Evolutionary conservation across 1,140 invertebrate species (phyloP).

Genomic region (Euwallacea fornicatus): DNA sequence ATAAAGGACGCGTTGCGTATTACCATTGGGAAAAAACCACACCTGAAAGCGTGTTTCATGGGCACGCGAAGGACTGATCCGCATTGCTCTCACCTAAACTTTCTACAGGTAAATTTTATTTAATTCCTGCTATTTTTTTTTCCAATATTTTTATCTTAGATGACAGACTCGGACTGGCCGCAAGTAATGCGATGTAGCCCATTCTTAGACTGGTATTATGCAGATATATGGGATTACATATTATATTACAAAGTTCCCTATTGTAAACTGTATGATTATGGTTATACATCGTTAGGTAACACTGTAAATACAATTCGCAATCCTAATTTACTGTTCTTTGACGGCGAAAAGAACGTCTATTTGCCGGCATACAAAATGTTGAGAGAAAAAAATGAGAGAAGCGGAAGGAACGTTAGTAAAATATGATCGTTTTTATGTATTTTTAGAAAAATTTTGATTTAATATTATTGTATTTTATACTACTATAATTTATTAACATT

Average conservation of each 20-base stretch:
- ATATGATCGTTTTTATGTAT: background rate
- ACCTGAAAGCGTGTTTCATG: constrained; percentile 83
- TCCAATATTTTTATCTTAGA: constrained; percentile 55
- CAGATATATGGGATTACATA: constrained; percentile 88
- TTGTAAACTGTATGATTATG: constrained; percentile 84
- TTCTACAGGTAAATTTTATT: constrained; percentile 22
- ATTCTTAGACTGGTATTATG: constrained; percentile 86
- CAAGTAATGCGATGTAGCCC: constrained; percentile 84
- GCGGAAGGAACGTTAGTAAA: constrained; percentile 60
- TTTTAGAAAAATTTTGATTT: too few species aligned
- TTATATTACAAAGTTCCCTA: constrained; percentile 77
- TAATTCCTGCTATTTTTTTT: constrained; percentile 2
- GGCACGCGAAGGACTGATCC: constrained; percentile 87
- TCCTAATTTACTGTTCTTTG: constrained; percentile 59
- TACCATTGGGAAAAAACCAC: constrained; percentile 64
- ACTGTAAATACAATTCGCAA: constrained; percentile 78
- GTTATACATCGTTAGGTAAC: constrained; percentile 87
- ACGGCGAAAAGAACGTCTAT: constrained; percentile 59
- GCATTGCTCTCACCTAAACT: constrained; percentile 64
- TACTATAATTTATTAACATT: too few species aligned
- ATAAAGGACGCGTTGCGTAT: constrained; percentile 71
- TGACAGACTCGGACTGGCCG: constrained; percentile 88
- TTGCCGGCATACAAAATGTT: constrained; percentile 78
- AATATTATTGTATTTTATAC: too few species aligned
- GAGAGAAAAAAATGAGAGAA: constrained; percentile 70